Conservation (phyloP, 2,888 invertebrate species). For the Cheilosia soror region DNA sequence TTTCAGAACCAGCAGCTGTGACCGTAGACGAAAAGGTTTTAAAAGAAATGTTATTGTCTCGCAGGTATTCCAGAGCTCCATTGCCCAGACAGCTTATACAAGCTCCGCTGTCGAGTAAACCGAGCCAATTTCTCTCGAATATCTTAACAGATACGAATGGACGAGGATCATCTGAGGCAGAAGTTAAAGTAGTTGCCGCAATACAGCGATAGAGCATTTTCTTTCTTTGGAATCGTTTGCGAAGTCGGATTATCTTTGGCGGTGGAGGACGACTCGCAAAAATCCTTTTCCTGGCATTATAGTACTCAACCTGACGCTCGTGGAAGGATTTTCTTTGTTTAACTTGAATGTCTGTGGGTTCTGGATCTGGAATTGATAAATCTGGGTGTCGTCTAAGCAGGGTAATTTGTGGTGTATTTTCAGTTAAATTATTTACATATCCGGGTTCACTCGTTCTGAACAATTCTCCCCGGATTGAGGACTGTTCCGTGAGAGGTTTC, state of each 20-base stretch:
- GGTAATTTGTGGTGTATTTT: not conserved
- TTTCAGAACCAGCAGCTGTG: slow-evolving; percentile 50
- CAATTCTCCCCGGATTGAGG: not conserved
- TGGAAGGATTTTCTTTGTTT: not conserved
- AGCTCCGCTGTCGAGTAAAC: slow-evolving; percentile 56
- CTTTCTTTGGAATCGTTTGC: not conserved
- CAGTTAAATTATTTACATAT: not conserved
- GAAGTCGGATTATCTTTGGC: not conserved
- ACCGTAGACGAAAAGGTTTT: slow-evolving; percentile 22
- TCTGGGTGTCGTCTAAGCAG: not conserved
- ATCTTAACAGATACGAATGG: slow-evolving; percentile 16
- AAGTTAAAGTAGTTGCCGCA: not conserved
- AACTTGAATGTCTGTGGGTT: not conserved
- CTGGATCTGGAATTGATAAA: not conserved
- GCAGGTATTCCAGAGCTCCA: slow-evolving; percentile 13
- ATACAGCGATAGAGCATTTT: not conserved
- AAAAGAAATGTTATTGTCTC: not conserved
- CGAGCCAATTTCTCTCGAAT: slow-evolving; percentile 3
- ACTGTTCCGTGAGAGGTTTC: slow-evolving; percentile 11
- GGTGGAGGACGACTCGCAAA: not conserved
- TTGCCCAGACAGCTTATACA: slow-evolving; percentile 49
- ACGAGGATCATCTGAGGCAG: slow-evolving; percentile 37
- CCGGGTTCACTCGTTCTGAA: not conserved
- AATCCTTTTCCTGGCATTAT: not conserved
- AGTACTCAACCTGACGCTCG: not conserved